Evolutionary conservation across 2,888 invertebrate species (phyloP).

Genomic region (Cheilosia soror): DNA sequence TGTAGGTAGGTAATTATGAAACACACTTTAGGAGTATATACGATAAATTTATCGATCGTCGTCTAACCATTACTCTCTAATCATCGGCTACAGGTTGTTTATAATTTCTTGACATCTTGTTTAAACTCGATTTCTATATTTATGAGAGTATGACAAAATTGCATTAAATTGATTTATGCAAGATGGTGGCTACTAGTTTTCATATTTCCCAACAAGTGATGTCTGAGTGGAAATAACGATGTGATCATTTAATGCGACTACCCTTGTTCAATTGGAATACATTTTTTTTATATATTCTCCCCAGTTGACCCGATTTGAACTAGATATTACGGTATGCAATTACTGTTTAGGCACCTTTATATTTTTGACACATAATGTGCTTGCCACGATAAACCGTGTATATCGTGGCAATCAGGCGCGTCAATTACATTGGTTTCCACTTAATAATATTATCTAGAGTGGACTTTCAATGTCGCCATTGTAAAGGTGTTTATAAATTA

Average conservation of each 20-base stretch:
- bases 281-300: background rate
- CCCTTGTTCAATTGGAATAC: background rate
- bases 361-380: background rate
- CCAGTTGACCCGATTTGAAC: slow-evolving; percentile 1
- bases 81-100: background rate
- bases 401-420: background rate
- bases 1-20: slow-evolving; percentile 10
- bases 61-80: slow-evolving; percentile 3
- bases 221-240: background rate
- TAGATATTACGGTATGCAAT: background rate
- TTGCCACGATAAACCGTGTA: background rate
- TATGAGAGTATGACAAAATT: background rate
- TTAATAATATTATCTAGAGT: slow-evolving; percentile 8
- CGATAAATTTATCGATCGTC: background rate
- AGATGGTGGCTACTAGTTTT: background rate
- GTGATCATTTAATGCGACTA: background rate
- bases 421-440: slow-evolving; percentile 4
- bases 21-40: slow-evolving; percentile 4
- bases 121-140: background rate
- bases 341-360: background rate
- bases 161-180: background rate
- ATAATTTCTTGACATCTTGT: background rate
- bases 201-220: background rate
- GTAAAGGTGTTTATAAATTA: background rate
- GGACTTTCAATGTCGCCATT: background rate